A percentile compares a stretch with the other conserved stretches of the same genome.
Conservation (phyloP, 2,113 vertebrate genomes). For the Ptyas mucosa region DNA sequence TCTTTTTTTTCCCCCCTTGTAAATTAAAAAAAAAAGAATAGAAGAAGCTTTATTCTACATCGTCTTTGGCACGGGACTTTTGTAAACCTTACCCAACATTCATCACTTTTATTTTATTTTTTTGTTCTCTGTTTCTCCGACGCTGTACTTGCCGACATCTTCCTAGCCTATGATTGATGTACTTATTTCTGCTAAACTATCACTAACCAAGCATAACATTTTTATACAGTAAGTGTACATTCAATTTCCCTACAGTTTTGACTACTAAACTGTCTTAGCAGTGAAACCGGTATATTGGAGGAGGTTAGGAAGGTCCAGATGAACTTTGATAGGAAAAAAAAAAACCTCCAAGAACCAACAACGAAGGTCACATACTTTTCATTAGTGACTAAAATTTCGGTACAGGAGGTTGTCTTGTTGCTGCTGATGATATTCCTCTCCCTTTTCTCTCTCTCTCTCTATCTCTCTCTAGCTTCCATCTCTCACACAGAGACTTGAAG, state of each 20-base stretch:
- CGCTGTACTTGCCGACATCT: conserved; percentile 69
- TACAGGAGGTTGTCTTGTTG: background rate
- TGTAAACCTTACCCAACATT: conserved; percentile 59
- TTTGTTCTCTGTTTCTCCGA: conserved; percentile 69
- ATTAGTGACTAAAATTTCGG: background rate
- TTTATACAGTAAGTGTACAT: conserved; percentile 77
- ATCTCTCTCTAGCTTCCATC: background rate
- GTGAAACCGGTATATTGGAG: conserved; percentile 68
- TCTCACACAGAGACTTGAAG: background rate
- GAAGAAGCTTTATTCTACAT: conserved; percentile 44
- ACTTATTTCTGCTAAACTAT: conserved; percentile 77
- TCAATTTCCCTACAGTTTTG: conserved; percentile 77
- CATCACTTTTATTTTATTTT: conserved; percentile 43
- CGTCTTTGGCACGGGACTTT: conserved; percentile 59
- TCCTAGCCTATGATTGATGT: conserved; percentile 75
- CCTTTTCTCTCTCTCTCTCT: background rate
- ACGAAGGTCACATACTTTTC: background rate
- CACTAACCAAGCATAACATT: conserved; percentile 79
- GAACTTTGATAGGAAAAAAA: conserved; percentile 42
- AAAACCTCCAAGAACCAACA: too few species aligned
- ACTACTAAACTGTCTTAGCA: conserved; percentile 72
- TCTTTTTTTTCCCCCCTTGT: conserved; percentile 12
- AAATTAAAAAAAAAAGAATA: background rate
- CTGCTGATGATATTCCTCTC: background rate
- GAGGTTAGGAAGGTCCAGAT: conserved; percentile 49